Base-by-base conservation (phyloP, 2,797 vertebrate genomes). In the Siniperca obscura region DNA sequence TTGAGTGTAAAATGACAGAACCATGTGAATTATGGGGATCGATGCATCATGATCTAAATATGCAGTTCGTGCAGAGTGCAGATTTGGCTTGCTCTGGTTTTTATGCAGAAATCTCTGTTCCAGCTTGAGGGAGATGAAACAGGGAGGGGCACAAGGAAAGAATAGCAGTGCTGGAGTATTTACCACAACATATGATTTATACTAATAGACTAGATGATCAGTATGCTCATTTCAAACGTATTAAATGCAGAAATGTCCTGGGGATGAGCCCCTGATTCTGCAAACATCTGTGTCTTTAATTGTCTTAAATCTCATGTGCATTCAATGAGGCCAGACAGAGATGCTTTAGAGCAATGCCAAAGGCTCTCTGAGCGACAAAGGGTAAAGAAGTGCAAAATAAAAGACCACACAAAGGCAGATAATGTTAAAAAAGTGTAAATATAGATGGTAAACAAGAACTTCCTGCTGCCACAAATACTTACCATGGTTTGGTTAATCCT, bases 1-100 rank as follows among this genome's bases (percentile, higher is more conserved):
- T 91, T 89, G 87, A 90, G 79, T 92, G 89, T 91, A 91, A 94
- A 94, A 92, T 72, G 85, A 89, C 86, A 89, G 81, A 88, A 86
- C 42, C 82, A 87, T 84, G 81, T 83, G 86, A 90, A 90, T 92
- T 86, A 83, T 48, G 68, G 80, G 81, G 76, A 90, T 77, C 59
- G 65, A 88, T 84, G 85, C 87, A 85, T 93, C 83, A 92, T 87
- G 84, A 87, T 86, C 50, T 67, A 93, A 93, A 89, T 90, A 92
- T 91, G 87, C 83, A 52, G 69, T 92, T 85, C 79, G 85, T 88
- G 86, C 82, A 75, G 84, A 90, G 81, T 36, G 69, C 70, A 75
- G 80, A 79, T 88, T 82, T 73, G 74, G 81, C 82, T 76, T 61
- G 40, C 68, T 53, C 62, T 50, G 10, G 0, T 65, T 60, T 81